Evolutionary conservation across 2,113 vertebrate species (phyloP), one percentile per base, ranked within the genome.

Genomic region (Hippolais icterina): DNA sequence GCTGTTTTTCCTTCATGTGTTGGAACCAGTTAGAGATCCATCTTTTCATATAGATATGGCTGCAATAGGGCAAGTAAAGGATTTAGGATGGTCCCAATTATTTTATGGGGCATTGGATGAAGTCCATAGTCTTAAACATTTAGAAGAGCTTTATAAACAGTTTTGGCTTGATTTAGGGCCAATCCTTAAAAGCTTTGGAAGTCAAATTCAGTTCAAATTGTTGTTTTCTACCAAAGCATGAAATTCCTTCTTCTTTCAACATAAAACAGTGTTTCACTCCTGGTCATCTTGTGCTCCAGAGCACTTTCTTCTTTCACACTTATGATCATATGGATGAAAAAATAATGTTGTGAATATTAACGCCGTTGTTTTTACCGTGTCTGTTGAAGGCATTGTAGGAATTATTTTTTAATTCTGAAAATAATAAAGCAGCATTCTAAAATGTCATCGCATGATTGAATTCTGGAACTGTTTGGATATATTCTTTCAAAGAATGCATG

Each of bases 151-250:
- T 81, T 89, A 71, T 84, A 79, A 88, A 83, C 39, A 90, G 8
- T 75, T 90, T 93, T 61, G 49, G 7, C 64, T 89, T 87, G 60
- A 89, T 81, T 94, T 90, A 89, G 25, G 19, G 39, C 41, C 65
- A 87, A 21, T 65, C 35, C n/a, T 91, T 94, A 81, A 94, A 95
- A 84, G 69, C 60, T 91, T 82, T 81, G 49, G 25, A 87, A 91
- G 77, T 94, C 83, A 90, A 87, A 20, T 87, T 96, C 64, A 83
- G 60, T 94, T 93, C 61, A 93, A 81, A 86, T 74, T 46, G 41
- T 69, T 86, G 49, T 11, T 83, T 74, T 83, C n/a, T 75, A 86
- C 39, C n/a, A 33, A 90, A 78, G 46, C 46, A 70, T 66, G 33
- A 49, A 94, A 89, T 89, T 90, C 23, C 24, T 79, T 71, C 9